Conservation (phyloP, 1,140 invertebrate genomes). For the Papilio helenus region DNA sequence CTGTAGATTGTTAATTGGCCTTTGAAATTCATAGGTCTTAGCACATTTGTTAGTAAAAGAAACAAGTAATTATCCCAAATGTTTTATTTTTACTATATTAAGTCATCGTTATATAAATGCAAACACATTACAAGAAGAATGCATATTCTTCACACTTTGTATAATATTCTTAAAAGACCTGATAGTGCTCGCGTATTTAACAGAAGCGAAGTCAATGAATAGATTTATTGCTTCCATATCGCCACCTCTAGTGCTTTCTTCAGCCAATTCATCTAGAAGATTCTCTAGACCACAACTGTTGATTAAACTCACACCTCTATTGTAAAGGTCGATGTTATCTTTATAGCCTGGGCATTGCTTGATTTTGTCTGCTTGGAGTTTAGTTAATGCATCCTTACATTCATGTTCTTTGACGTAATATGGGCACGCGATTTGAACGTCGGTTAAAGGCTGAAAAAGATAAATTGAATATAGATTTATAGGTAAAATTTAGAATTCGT, state of each 20-base stretch:
- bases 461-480: background rate
- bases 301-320: background rate
- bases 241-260: background rate
- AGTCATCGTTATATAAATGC: background rate
- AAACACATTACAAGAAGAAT: background rate
- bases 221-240: constrained; percentile 7
- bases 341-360: constrained; percentile 13
- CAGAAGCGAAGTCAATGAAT: background rate
- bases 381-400: background rate
- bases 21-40: background rate
- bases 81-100: background rate
- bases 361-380: background rate
- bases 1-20: too few relatives aligned
- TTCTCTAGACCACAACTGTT: constrained; percentile 14
- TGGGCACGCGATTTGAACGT: constrained; percentile 13
- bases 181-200: background rate
- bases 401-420: background rate
- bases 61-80: background rate
- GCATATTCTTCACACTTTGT: background rate
- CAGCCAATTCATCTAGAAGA: background rate
- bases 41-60: background rate
- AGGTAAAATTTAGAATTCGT: background rate
- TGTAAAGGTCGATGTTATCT: constrained; percentile 6
- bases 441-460: constrained; percentile 19
- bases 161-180: background rate